Evolutionary conservation across 2,888 invertebrate species (phyloP).

Genomic region (Cantharis lateralis): DNA sequence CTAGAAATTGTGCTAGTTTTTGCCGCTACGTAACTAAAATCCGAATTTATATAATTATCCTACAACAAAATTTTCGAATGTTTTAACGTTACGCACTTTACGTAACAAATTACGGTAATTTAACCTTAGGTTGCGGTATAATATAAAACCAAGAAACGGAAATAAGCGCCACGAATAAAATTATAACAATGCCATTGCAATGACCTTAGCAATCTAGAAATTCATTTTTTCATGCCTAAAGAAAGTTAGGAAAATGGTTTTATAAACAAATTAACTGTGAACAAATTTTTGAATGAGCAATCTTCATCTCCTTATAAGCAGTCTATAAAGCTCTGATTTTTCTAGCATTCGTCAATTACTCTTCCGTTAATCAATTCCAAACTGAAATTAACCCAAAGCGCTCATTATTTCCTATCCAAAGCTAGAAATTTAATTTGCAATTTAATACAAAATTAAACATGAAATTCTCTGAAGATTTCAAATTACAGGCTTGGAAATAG

Average conservation of each 20-base stretch:
- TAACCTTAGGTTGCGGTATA: not conserved
- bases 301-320: not conserved
- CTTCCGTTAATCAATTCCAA: not conserved
- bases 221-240: not conserved
- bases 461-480: not conserved
- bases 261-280: not conserved
- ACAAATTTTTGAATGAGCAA: not conserved
- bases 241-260: not conserved
- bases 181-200: conserved; percentile 4
- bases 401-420: not conserved
- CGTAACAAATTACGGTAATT: not conserved
- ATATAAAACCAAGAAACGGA: not conserved
- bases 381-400: not conserved
- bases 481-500: not conserved
- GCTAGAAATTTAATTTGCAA: not conserved
- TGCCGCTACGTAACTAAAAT: not conserved
- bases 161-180: not conserved
- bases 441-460: not conserved
- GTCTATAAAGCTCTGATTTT: not conserved
- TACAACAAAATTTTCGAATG: not conserved
- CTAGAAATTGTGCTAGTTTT: not conserved
- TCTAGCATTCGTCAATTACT: not conserved
- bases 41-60: not conserved
- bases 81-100: not conserved
- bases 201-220: not conserved